These are phyloP conservation scores for Grapholita molesta DNA, from an alignment of 1,140 invertebrate species.

Conservation along the genomic window DNA sequence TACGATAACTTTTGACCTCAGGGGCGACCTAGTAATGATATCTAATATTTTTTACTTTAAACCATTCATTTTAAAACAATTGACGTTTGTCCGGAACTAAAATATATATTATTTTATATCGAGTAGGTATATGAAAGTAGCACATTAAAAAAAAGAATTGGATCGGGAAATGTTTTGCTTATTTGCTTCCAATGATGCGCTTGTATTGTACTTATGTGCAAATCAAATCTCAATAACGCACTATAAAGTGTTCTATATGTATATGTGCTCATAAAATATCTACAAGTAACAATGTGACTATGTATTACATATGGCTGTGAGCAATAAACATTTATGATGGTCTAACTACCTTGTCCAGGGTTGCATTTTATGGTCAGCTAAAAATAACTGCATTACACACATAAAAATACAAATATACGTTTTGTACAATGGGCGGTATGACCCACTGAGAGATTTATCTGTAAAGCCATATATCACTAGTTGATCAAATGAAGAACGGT, in stretches of 20 bases:
- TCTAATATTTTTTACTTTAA: constrained; percentile 11
- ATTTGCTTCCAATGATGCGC: no score
- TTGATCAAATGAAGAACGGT: constrained; percentile 46
- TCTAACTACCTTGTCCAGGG: constrained; percentile 31
- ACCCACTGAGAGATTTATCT: constrained; percentile 22
- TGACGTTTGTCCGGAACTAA: neutral
- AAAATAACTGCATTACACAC: neutral
- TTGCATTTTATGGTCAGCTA: constrained; percentile 31
- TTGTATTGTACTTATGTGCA: no score
- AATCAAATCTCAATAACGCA: no score
- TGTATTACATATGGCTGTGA: constrained; percentile 18
- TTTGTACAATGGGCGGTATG: neutral
- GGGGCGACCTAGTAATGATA: neutral
- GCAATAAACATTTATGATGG: constrained; percentile 39
- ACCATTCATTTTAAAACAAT: neutral
- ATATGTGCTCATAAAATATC: neutral
- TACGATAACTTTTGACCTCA: neutral
- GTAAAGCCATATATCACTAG: constrained; percentile 40
- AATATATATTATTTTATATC: neutral
- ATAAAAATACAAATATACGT: neutral
- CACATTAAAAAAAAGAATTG: no score
- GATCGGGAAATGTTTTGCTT: no score
- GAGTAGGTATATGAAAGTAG: no score
- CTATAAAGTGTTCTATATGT: no score
- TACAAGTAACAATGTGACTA: constrained; percentile 26